These are phyloP conservation scores for Rhagophthalmus giganteus DNA, from an alignment of 2,888 invertebrate species.

Conservation along the genomic window DNA sequence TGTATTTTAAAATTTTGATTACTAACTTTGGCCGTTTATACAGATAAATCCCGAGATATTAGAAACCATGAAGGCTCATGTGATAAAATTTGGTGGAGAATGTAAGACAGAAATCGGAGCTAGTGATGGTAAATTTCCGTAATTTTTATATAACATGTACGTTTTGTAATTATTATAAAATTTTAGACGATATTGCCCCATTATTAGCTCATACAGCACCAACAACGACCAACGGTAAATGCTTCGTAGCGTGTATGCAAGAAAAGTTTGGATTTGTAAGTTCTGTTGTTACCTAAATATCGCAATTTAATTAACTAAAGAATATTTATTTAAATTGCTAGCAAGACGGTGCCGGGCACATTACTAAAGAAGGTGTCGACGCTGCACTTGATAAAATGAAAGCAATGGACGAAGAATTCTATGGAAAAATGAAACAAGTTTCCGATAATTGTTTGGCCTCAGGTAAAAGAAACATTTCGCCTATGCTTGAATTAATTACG, in stretches of 20 bases:
- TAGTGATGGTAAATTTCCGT: not conserved
- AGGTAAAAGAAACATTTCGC: slow-evolving; percentile 21
- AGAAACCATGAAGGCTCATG: slow-evolving; percentile 2
- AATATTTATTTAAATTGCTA: slow-evolving; percentile 7
- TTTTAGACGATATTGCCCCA: slow-evolving; percentile 35
- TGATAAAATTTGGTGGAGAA: slow-evolving; percentile 3
- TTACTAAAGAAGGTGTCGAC: slow-evolving; percentile 19
- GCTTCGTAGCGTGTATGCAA: slow-evolving; percentile 57
- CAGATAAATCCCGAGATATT: slow-evolving; percentile 5
- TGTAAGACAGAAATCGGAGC: slow-evolving; percentile 10
- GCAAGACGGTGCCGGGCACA: slow-evolving; percentile 33
- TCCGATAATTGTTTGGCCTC: slow-evolving; percentile 26
- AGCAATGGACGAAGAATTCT: slow-evolving; percentile 24
- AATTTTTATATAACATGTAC: not conserved
- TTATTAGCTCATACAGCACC: slow-evolving; percentile 53
- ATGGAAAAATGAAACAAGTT: slow-evolving; percentile 29
- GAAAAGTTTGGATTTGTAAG: slow-evolving; percentile 57
- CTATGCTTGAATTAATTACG: slow-evolving; percentile 28
- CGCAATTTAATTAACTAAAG: not conserved
- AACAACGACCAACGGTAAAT: slow-evolving; percentile 50
- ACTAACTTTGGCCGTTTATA: not conserved
- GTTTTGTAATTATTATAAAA: not conserved
- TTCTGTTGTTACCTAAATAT: too few species aligned
- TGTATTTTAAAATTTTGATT: not conserved
- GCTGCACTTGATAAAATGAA: slow-evolving; percentile 25